Conservation (phyloP, 2,888 invertebrate genomes). For the Trachelus stipa region DNA sequence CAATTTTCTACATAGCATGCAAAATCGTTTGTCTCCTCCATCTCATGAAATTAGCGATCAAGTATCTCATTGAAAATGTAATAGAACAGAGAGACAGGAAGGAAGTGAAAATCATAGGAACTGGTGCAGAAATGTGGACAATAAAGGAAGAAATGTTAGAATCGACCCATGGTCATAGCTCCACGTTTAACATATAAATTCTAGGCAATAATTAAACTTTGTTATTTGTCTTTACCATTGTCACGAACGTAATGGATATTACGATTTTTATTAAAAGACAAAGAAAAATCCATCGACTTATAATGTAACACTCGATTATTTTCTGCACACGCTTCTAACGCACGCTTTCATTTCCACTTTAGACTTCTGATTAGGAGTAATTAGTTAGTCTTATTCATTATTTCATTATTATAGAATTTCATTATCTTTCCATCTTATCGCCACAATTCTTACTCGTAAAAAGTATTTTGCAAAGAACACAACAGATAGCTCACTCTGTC, state of each 20-base stretch:
- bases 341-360: neutral
- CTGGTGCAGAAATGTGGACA: neutral
- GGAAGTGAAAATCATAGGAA: neutral
- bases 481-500: neutral
- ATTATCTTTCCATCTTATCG: neutral
- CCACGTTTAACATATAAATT: conserved; percentile 22
- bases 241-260: conserved; percentile 48
- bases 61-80: neutral
- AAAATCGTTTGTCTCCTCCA: neutral
- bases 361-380: neutral
- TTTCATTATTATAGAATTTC: neutral
- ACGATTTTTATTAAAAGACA: conserved; percentile 51
- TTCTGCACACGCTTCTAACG: neutral
- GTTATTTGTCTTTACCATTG: conserved; percentile 51
- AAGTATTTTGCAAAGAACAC: neutral
- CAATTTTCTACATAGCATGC: neutral
- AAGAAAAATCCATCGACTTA: neutral
- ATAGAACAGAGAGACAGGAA: neutral
- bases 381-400: neutral
- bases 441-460: neutral
- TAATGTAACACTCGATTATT: neutral
- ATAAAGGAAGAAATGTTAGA: neutral
- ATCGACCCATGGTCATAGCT: neutral
- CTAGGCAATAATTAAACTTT: conserved; percentile 46
- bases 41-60: neutral